phyloP scores from a whole-genome alignment of 2,797 vertebrate species.

The Clamator glandarius region DNA sequence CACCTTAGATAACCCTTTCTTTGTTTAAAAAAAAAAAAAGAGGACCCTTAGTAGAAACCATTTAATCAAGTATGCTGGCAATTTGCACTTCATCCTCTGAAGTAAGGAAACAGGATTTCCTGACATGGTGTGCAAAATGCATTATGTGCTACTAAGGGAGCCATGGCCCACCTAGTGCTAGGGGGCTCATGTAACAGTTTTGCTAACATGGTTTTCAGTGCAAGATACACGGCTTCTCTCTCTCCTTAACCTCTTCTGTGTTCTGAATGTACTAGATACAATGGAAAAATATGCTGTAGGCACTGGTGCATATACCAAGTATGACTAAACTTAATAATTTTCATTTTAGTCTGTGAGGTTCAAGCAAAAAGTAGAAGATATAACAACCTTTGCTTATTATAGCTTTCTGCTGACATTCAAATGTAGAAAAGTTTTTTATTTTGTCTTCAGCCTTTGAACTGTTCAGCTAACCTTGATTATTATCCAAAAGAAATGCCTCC shows the following conservation, averaged over 20 bases:
- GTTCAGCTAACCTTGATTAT: not conserved
- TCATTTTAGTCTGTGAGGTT: not conserved
- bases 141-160: not conserved
- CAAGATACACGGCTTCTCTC: not conserved
- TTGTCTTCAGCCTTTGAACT: not conserved
- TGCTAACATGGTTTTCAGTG: not conserved
- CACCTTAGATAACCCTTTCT: not conserved
- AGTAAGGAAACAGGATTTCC: constrained; percentile 49
- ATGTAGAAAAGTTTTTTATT: not conserved
- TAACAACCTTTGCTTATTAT: not conserved
- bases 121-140: not conserved
- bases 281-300: not conserved
- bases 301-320: not conserved
- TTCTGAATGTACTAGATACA: not conserved
- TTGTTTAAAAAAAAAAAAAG: not conserved
- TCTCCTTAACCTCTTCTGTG: not conserved
- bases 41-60: not conserved
- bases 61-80: not conserved
- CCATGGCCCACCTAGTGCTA: constrained; percentile 1
- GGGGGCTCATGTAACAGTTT: constrained; percentile 8
- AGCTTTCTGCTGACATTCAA: not conserved
- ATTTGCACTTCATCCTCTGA: not conserved
- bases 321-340: not conserved
- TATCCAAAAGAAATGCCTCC: not conserved
- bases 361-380: not conserved